Conservation (phyloP, 2,888 invertebrate genomes). For the Teleiodes luculella region DNA sequence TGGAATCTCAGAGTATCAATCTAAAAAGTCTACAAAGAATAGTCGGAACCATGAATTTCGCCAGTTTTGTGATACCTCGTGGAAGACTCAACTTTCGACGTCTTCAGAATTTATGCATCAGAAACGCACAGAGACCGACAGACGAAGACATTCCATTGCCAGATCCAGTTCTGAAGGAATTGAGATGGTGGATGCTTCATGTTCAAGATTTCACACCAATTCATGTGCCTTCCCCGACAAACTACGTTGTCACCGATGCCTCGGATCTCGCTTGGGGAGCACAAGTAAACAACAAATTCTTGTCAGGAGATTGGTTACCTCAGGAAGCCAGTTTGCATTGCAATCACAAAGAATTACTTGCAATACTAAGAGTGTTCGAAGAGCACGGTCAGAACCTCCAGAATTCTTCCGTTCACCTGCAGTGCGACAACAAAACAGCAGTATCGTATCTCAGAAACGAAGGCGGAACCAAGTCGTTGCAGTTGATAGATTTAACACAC, state of each 20-base stretch:
- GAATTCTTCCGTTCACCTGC: slow-evolving; percentile 10
- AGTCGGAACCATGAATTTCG: background rate
- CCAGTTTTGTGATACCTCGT: background rate
- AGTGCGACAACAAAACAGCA: slow-evolving; percentile 19
- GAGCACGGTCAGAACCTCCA: slow-evolving; percentile 6
- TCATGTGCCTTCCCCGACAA: background rate
- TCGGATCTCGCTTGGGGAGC: slow-evolving; percentile 18
- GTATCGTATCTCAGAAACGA: slow-evolving; percentile 20
- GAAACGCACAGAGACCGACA: background rate
- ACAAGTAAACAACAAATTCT: slow-evolving; percentile 5
- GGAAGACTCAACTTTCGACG: background rate
- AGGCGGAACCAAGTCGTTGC: slow-evolving; percentile 18
- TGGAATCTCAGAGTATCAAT: background rate
- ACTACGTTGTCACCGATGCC: slow-evolving; percentile 11
- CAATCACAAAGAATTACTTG: slow-evolving; percentile 13
- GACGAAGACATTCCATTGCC: background rate
- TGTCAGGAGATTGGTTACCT: slow-evolving; percentile 14
- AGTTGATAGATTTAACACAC: slow-evolving; percentile 15
- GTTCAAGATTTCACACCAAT: background rate
- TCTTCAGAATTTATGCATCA: background rate
- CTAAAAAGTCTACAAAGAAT: background rate
- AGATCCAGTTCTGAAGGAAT: background rate
- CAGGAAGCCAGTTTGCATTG: slow-evolving; percentile 10
- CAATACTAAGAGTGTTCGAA: slow-evolving; percentile 7
- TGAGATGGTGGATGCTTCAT: slow-evolving; percentile 1